A percentile compares a stretch with the other conserved stretches of the same genome.
phyloP scores from a whole-genome alignment of 2,797 vertebrate genomes.

The Macropodus opercularis region DNA sequence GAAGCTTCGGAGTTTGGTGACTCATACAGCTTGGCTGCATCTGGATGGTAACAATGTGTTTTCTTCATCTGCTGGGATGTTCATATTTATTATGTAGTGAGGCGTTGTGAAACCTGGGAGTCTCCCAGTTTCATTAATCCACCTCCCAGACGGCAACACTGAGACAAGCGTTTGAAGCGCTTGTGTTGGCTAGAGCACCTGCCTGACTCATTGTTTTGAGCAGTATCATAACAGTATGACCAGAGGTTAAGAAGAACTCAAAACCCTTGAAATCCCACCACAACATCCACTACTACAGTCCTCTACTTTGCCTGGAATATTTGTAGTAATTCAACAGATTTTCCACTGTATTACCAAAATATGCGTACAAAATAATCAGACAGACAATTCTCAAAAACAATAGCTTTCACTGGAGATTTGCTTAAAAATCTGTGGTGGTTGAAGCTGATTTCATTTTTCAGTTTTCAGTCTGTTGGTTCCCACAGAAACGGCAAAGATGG shows the following conservation, averaged over 20 bases:
- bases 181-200: slow-evolving; percentile 26
- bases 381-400: too few relatives aligned
- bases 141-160: slow-evolving; percentile 49
- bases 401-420: too few relatives aligned
- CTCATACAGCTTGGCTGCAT: slow-evolving; percentile 54
- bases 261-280: not conserved
- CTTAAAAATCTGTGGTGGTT: too few relatives aligned
- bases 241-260: slow-evolving; percentile 3
- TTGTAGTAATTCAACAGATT: too few relatives aligned
- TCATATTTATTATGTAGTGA: slow-evolving; percentile 47
- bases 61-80: slow-evolving; percentile 40
- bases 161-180: slow-evolving; percentile 37
- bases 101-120: slow-evolving; percentile 77
- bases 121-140: slow-evolving; percentile 66
- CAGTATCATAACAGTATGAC: slow-evolving; percentile 27
- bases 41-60: slow-evolving; percentile 55
- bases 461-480: too few relatives aligned
- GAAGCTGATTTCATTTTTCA: too few relatives aligned
- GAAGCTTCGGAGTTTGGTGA: slow-evolving; percentile 58
- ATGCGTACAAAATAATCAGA: too few relatives aligned
- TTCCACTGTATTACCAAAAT: too few relatives aligned
- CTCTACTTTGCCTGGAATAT: too few relatives aligned
- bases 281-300: not conserved
- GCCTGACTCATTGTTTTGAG: slow-evolving; percentile 49
- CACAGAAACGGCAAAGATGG: too few relatives aligned